A percentile compares a stretch with the other conserved stretches of the same genome.
Conservation (phyloP, 2,797 vertebrate species). For the Lophotriccus pileatus region DNA sequence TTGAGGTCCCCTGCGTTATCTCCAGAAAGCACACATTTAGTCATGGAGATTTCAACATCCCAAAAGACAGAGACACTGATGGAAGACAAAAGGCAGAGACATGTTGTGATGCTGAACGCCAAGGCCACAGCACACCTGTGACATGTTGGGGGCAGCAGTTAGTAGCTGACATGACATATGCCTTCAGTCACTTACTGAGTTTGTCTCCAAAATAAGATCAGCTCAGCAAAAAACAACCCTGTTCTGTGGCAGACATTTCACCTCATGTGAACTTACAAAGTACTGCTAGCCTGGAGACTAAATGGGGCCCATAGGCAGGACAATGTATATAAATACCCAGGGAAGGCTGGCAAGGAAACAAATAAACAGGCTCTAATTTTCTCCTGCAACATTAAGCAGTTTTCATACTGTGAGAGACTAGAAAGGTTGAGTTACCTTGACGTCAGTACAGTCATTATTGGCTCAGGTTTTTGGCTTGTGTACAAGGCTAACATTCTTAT, state of each 20-base stretch:
- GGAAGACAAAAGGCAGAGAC: background rate
- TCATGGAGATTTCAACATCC: background rate
- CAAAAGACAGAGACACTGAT: background rate
- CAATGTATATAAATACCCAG: background rate
- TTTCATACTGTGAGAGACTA: background rate
- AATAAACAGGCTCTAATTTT: conserved; percentile 25
- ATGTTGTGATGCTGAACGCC: background rate
- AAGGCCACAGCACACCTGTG: background rate
- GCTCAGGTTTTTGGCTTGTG: background rate
- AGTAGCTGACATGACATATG: background rate
- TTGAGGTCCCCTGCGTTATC: background rate
- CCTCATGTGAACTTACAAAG: background rate
- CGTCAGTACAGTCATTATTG: background rate
- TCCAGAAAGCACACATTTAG: background rate
- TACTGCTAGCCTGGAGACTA: background rate
- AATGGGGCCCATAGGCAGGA: background rate
- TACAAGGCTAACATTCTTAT: background rate
- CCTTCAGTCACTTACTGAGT: background rate
- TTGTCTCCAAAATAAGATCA: background rate
- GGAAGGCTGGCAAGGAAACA: background rate
- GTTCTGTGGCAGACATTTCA: background rate
- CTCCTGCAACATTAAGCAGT: background rate
- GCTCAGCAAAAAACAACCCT: conserved; percentile 18
- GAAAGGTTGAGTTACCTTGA: background rate
- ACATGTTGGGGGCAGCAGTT: background rate